These are phyloP conservation scores for Lepidurus apus DNA, from an alignment of 1,140 invertebrate species.

Conservation along the genomic window DNA sequence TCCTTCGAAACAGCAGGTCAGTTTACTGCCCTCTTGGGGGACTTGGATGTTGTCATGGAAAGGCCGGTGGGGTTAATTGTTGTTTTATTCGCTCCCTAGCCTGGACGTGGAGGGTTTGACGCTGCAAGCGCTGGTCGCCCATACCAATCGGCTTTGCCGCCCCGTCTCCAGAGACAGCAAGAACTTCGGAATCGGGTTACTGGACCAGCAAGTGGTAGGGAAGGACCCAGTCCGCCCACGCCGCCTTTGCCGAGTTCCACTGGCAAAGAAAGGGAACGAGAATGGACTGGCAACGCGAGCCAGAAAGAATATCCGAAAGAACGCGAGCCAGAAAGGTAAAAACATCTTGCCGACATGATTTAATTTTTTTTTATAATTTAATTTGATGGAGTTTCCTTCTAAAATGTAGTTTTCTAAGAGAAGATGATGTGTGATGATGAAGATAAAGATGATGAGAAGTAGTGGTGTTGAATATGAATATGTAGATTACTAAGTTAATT, in stretches of 20 bases:
- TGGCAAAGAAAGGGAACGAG: neutral
- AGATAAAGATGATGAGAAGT: too few relatives aligned
- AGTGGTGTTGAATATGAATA: too few relatives aligned
- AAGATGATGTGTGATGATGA: too few relatives aligned
- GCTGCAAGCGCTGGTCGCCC: slow-evolving; percentile 8
- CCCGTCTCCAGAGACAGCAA: slow-evolving; percentile 37
- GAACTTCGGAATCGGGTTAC: slow-evolving; percentile 27
- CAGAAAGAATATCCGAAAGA: neutral
- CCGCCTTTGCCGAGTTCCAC: slow-evolving; percentile 26
- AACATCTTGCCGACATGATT: too few relatives aligned
- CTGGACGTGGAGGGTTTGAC: slow-evolving; percentile 10
- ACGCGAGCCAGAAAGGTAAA: neutral
- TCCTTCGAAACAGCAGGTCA: slow-evolving; percentile 31
- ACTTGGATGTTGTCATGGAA: neutral
- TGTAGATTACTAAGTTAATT: too few relatives aligned
- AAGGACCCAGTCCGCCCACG: neutral
- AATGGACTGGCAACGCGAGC: neutral
- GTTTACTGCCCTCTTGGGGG: neutral
- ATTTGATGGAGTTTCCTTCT: too few relatives aligned
- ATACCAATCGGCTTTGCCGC: slow-evolving; percentile 11
- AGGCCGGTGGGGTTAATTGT: neutral
- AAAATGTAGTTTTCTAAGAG: too few relatives aligned
- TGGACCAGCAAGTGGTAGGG: neutral
- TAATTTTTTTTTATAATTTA: too few relatives aligned
- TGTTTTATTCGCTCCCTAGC: neutral